Percentiles rank a stretch among this genome's conserved stretches.
These are phyloP conservation scores for Greenwoodochromis staneri DNA, from an alignment of 2,113 vertebrate species.

Conservation along the genomic window DNA sequence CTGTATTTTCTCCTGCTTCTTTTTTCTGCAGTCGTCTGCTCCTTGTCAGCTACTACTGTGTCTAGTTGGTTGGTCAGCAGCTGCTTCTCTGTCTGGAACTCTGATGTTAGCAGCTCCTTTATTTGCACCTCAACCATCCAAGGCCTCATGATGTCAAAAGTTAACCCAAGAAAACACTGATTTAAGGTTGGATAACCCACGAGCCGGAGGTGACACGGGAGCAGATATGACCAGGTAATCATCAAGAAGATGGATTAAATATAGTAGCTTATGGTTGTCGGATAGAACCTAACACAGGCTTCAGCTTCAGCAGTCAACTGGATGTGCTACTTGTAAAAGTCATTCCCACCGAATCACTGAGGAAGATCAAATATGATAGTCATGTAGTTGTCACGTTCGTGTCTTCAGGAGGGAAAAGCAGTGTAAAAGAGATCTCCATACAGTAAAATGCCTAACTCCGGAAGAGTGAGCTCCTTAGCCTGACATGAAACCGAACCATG, in stretches of 20 bases:
- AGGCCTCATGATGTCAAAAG: rapidly evolving
- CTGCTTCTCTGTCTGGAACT: neutral
- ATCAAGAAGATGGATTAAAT: neutral
- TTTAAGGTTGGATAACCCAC: neutral
- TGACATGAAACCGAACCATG: neutral
- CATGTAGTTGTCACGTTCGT: rapidly evolving
- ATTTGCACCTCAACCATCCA: neutral
- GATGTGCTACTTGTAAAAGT: neutral
- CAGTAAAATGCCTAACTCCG: neutral
- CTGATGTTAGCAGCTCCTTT: neutral
- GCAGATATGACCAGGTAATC: neutral
- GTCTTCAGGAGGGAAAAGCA: neutral
- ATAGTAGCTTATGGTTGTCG: neutral
- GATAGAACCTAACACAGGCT: neutral
- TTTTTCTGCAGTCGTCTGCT: neutral
- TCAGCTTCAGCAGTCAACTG: neutral
- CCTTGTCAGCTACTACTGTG: neutral
- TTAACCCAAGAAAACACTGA: neutral
- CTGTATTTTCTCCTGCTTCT: neutral
- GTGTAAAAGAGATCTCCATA: neutral
- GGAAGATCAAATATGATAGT: neutral
- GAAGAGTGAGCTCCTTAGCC: neutral
- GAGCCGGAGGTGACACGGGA: neutral
- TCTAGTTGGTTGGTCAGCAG: neutral
- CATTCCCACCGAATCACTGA: neutral